Evolutionary conservation across 2,888 invertebrate genomes (phyloP).

Genomic region (Microplitis deprimator): DNA sequence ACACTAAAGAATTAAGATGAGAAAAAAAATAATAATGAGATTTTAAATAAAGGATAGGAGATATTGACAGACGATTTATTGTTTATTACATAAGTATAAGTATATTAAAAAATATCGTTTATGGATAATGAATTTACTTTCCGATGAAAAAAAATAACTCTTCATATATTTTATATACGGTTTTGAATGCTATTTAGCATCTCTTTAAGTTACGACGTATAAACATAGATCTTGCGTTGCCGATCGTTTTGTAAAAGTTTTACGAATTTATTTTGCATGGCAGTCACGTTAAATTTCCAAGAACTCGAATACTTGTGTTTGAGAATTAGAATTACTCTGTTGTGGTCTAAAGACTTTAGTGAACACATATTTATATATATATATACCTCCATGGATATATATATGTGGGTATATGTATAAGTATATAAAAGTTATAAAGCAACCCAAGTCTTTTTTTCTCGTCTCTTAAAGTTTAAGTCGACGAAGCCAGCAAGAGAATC

Average conservation of each 20-base stretch:
- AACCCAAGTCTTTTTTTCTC: neutral
- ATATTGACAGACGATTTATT: too few species aligned
- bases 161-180: neutral
- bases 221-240: constrained; percentile 3
- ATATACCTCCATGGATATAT: too few species aligned
- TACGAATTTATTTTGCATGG: constrained; percentile 40
- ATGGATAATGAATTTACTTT: neutral
- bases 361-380: neutral
- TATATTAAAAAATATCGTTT: too few species aligned
- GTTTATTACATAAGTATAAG: too few species aligned
- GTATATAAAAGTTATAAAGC: neutral
- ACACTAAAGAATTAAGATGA: constrained; percentile 33
- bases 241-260: constrained; percentile 19
- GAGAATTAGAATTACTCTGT: constrained; percentile 49
- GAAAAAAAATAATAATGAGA: constrained; percentile 7
- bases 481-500: constrained; percentile 29
- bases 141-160: neutral
- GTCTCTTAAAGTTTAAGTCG: neutral
- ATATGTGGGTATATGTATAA: neutral
- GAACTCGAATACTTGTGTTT: constrained; percentile 48
- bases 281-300: constrained; percentile 48
- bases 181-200: neutral
- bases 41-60: neutral
- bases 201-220: neutral
- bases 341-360: neutral